Evolutionary conservation across 1,140 invertebrate genomes (phyloP), one percentile per base, ranked within the genome.

Genomic region (Drosophila melanica): DNA sequence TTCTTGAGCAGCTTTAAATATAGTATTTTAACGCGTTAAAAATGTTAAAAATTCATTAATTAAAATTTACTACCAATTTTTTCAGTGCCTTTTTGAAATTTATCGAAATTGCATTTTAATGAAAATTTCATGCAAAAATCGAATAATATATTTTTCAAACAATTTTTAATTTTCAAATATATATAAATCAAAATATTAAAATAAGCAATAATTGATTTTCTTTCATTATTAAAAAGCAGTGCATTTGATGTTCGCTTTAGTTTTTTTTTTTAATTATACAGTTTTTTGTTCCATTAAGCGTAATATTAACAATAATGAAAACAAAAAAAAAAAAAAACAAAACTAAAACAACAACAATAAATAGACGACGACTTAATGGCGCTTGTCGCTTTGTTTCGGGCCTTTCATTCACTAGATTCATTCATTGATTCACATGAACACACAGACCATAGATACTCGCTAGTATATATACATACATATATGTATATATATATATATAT

Each of bases 371-470:
- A 72, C 67, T 68, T 69, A 77, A 79, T 84, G 75, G 59, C 55
- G 75, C 67, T 76, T 76, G 63, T 65, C 63, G 67, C 71, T 64
- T 82, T 85, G 74, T 72, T 74, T 70, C 62, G 54, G 55, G 45
- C 42, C 57, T 72, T 75, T 85, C 81, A 77, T 84, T 71, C 63
- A 65, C 63, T 76, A 75, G 65, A 85, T 81, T 74, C 81, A 86
- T 86, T 85, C 81, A 85, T 85, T 79, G 80, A 84, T 84, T 73
- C 67, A 74, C 66, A 64, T 60, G 45, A 57, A 50, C 75, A 76
- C 62, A 55, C 68, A 60, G 48, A 30, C 27, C 47, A 39, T 50
- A 48, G 39, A 37, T n/a, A 48, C 18, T 12, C 10, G 33, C 39
- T 11, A 20, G 59, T 55, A 54, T 16, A 9, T 45, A 42, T 47